Evolutionary conservation across 1,140 invertebrate genomes (phyloP), one percentile per base, ranked within the genome.

Genomic region (Psilanteris sp.): DNA sequence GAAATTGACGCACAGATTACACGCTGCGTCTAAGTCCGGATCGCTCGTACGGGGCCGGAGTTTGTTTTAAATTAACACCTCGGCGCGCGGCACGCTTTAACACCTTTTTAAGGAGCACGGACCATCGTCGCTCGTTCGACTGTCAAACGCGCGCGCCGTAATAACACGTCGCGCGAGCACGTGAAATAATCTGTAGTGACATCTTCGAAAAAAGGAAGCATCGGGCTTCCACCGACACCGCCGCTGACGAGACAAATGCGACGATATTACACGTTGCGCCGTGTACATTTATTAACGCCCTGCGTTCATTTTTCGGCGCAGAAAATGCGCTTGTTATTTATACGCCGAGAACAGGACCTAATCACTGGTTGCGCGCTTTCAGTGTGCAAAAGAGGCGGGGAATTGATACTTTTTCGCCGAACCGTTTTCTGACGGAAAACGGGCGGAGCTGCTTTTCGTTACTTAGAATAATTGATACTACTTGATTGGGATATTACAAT

Each of bases 31-130:
- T 55, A 43, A 54, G 54, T 9, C 59, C 44, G 62, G 75, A 61
- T 79, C 67, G 52, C 52, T 57, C 31, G 67, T 43, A 68, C 80
- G 77, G 44, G 46, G 70, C 70, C 55, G 37, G 59, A 77, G 80
- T 84, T 83, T 84, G 81, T 83, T 84, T 84, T 84, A 83, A 84
- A 83, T 84, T 84, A 84, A 83, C 81, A 79, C 81, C 80, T 83
- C 81, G 48, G 81, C 78, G 61, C 66, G 77, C 78, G 80, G 82
- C 81, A 82, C 77, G 76, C 81, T 83, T 84, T 84, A 84, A 82
- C 82, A 83, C 81, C 82, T 84, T 82, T 83, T 84, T 83, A 81
- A 79, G 77, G 44, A 29, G 50, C 36, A 18, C 37, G 41, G 31
- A 39, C 26, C 39, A 43, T 64, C 54, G 43, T 32, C 24, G 46